Evolutionary conservation across 1,140 invertebrate species (phyloP).

Genomic region (Plectrocnemia conspersa): DNA sequence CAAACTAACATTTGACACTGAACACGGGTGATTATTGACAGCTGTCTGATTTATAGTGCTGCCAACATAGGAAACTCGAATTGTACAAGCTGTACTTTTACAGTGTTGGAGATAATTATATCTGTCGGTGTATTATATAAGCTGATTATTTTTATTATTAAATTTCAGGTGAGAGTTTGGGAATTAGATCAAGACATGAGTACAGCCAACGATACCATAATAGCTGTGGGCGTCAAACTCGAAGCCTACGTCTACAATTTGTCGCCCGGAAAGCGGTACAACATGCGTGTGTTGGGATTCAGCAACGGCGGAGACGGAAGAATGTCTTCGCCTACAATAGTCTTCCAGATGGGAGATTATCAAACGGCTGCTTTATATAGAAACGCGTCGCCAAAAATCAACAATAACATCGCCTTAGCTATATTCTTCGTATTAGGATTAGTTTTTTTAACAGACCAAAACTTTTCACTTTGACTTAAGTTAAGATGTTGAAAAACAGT

Average conservation of each 20-base stretch:
- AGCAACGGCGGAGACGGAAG: slow-evolving; percentile 92
- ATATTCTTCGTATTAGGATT: neutral
- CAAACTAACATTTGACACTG: too few relatives aligned
- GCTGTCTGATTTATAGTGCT: too few relatives aligned
- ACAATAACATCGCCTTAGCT: neutral
- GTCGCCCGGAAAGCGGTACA: slow-evolving; percentile 80
- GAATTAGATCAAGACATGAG: slow-evolving; percentile 89
- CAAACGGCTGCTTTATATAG: slow-evolving; percentile 45
- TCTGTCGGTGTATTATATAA: too few relatives aligned
- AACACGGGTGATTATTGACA: too few relatives aligned
- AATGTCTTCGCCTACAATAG: slow-evolving; percentile 87
- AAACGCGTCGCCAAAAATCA: neutral
- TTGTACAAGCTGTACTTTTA: too few relatives aligned
- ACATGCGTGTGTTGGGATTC: slow-evolving; percentile 84
- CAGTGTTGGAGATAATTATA: too few relatives aligned
- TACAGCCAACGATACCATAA: slow-evolving; percentile 79
- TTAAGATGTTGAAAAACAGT: too few relatives aligned
- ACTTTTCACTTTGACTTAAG: neutral
- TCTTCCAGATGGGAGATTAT: slow-evolving; percentile 78
- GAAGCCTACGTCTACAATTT: slow-evolving; percentile 74
- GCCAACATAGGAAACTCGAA: too few relatives aligned
- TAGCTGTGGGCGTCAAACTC: slow-evolving; percentile 69
- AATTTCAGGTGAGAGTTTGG: slow-evolving; percentile 76
- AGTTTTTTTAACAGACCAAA: neutral
- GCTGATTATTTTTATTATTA: slow-evolving; percentile 29